A percentile compares a stretch with the other conserved stretches of the same genome.
These are phyloP conservation scores for Pipistrellus nathusii DNA, from an alignment of 2,797 vertebrate species.

Conservation along the genomic window DNA sequence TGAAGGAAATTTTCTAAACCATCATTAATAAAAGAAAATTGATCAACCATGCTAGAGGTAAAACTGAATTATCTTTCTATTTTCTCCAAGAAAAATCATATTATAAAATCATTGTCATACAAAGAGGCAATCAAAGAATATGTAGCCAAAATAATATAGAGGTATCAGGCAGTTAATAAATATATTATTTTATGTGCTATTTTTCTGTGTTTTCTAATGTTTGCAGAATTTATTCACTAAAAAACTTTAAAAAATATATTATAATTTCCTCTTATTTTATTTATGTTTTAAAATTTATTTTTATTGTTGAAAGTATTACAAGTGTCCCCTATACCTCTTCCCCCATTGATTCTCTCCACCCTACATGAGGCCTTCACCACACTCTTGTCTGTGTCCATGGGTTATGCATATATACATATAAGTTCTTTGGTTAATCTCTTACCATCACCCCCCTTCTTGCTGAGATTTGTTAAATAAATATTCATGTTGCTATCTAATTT, in stretches of 20 bases:
- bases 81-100: slow-evolving; percentile 27
- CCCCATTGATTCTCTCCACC: no score
- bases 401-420: no score
- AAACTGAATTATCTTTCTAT: not conserved
- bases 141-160: not conserved
- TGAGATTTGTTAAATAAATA: not conserved
- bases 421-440: no score
- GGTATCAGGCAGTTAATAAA: not conserved
- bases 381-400: no score
- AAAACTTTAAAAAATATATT: not conserved
- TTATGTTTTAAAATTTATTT: no score
- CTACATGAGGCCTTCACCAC: no score
- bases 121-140: slow-evolving; percentile 8
- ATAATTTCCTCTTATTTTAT: not conserved
- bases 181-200: not conserved
- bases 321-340: no score
- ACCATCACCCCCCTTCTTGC: no score
- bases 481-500: slow-evolving; percentile 8
- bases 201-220: slow-evolving; percentile 37
- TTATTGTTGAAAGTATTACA: no score
- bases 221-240: not conserved
- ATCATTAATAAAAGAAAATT: slow-evolving; percentile 14
- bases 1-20: slow-evolving; percentile 17
- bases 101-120: slow-evolving; percentile 46
- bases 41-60: not conserved